These are phyloP conservation scores for Numenius phaeopus DNA, from an alignment of 2,797 vertebrate genomes.

Conservation along the genomic window DNA sequence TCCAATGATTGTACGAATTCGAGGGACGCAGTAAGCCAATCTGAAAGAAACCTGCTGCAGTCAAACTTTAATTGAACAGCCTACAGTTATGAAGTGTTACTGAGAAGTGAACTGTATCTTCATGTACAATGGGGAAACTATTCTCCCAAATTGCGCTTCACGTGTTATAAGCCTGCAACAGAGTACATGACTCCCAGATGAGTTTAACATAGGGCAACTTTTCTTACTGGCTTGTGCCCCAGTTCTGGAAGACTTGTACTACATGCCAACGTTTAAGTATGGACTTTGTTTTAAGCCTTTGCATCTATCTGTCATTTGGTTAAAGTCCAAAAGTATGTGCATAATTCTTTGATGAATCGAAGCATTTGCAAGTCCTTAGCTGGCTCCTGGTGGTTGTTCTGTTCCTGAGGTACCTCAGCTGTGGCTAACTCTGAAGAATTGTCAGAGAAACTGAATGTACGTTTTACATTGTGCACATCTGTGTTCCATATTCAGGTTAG, in stretches of 20 bases:
- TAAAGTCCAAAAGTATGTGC: neutral
- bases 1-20: neutral
- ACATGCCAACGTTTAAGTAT: neutral
- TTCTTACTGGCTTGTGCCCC: neutral
- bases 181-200: neutral
- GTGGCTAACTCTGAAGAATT: conserved; percentile 7
- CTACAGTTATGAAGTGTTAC: neutral
- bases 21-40: neutral
- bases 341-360: neutral
- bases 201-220: neutral
- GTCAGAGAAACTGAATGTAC: conserved; percentile 25
- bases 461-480: conserved; percentile 20
- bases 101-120: neutral
- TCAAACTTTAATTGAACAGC: neutral
- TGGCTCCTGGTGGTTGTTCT: neutral
- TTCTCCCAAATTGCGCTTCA: neutral
- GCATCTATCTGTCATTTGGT: neutral
- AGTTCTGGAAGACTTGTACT: neutral
- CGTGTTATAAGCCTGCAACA: neutral
- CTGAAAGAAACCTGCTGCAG: neutral
- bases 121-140: neutral
- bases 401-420: neutral
- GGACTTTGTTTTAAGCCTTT: neutral
- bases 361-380: neutral
- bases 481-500: conserved; percentile 21